phyloP scores from a whole-genome alignment of 2,797 vertebrate species.

The Chelon labrosus region DNA sequence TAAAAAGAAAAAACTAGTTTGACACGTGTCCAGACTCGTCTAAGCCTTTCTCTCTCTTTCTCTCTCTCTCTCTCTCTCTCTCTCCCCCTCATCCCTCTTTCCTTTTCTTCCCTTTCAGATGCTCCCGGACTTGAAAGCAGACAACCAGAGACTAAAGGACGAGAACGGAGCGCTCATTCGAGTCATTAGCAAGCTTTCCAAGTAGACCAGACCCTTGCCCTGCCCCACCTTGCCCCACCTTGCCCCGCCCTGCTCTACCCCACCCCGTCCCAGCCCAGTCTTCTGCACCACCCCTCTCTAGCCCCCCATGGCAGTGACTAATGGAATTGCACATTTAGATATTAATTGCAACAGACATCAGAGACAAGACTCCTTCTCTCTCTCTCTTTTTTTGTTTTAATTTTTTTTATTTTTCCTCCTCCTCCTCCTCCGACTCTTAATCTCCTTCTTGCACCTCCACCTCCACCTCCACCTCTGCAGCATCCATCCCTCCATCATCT shows the following conservation, averaged over 20 bases:
- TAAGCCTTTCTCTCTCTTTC: constrained; percentile 53
- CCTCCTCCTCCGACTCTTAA: constrained; percentile 36
- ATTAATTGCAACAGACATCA: constrained; percentile 88
- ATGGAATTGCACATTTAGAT: constrained; percentile 93
- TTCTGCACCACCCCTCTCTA: constrained; percentile 55
- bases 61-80: constrained; percentile 3
- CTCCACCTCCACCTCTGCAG: constrained; percentile 46
- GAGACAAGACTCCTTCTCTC: constrained; percentile 72
- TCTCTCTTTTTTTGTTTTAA: constrained; percentile 15
- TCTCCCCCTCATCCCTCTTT: constrained; percentile 18
- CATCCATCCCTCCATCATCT: constrained; percentile 43
- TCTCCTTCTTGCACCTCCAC: constrained; percentile 26
- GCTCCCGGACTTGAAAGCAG: constrained; percentile 99
- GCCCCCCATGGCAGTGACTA: constrained; percentile 85
- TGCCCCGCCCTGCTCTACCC: constrained; percentile 3
- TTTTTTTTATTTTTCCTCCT: constrained; percentile 24
- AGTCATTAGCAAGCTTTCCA: constrained; percentile 99
- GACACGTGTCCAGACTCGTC: constrained; percentile 51
- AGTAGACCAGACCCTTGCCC: constrained; percentile 86
- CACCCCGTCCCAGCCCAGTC: background rate
- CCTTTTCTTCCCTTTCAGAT: constrained; percentile 86
- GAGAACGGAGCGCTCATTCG: constrained; percentile 99
- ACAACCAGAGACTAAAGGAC: constrained; percentile 99
- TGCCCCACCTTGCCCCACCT: background rate
- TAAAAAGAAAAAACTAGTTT: constrained; percentile 30